These are phyloP conservation scores for Oreochromis aureus DNA, from an alignment of 2,113 vertebrate genomes.

Conservation along the genomic window DNA sequence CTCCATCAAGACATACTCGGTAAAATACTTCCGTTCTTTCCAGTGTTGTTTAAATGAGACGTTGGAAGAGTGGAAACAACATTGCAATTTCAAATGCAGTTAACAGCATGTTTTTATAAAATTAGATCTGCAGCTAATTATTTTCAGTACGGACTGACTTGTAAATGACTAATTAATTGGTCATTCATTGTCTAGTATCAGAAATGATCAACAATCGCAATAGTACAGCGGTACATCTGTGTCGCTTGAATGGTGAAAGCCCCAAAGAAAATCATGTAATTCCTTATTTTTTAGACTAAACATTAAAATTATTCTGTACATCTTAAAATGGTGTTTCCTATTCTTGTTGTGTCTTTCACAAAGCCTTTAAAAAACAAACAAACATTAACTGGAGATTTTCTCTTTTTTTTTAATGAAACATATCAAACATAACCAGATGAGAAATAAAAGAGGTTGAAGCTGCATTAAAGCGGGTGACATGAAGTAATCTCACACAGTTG, in stretches of 20 bases:
- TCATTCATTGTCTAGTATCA: neutral
- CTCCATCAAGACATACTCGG: neutral
- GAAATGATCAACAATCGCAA: neutral
- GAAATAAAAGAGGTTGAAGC: neutral
- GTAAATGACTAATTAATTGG: neutral
- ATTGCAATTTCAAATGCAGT: neutral
- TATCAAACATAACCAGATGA: neutral
- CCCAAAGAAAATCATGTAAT: neutral
- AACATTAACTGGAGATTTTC: neutral
- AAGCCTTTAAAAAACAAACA: neutral
- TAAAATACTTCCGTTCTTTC: neutral
- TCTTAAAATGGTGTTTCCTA: neutral
- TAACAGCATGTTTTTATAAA: neutral
- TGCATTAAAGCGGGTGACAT: neutral
- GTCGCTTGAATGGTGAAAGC: neutral
- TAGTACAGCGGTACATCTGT: neutral
- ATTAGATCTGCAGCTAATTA: neutral
- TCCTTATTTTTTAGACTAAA: neutral
- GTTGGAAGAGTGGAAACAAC: neutral
- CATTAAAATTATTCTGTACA: neutral
- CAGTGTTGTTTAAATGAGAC: neutral
- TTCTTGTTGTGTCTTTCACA: rapidly evolving
- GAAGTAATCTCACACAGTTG: neutral
- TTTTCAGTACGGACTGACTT: neutral
- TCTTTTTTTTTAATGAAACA: neutral